phyloP scores from a whole-genome alignment of 2,888 invertebrate genomes.

The Protula sp. region DNA sequence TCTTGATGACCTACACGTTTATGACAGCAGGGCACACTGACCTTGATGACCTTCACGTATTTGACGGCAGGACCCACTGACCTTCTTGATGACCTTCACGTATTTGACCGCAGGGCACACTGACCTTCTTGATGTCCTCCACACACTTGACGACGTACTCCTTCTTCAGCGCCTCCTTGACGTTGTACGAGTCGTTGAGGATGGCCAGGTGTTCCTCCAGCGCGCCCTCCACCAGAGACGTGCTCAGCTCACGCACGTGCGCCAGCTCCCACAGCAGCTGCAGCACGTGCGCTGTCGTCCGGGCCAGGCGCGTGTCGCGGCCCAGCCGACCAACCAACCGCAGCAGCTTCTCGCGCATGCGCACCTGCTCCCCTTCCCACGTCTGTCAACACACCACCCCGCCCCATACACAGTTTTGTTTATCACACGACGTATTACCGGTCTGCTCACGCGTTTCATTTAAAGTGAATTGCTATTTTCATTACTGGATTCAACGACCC shows the following conservation, averaged over 20 bases:
- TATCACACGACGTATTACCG: too few relatives aligned
- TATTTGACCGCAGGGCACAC: too few relatives aligned
- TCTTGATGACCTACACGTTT: not conserved
- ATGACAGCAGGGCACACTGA: not conserved
- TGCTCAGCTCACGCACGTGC: constrained; percentile 52
- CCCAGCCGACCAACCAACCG: constrained; percentile 56
- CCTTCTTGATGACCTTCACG: constrained; percentile 56
- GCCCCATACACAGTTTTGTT: too few relatives aligned
- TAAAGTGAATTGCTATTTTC: too few relatives aligned
- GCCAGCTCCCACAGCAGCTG: constrained; percentile 57
- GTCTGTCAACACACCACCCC: too few relatives aligned
- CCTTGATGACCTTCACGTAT: too few relatives aligned
- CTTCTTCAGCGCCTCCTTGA: constrained; percentile 54
- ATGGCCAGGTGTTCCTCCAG: constrained; percentile 55
- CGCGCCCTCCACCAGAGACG: constrained; percentile 53
- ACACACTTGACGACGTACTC: constrained; percentile 56
- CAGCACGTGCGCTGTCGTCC: constrained; percentile 52
- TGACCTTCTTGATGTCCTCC: constrained; percentile 56
- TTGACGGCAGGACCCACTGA: too few relatives aligned
- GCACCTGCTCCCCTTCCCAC: constrained; percentile 54
- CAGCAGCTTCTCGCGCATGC: constrained; percentile 54
- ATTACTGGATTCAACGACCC: too few relatives aligned
- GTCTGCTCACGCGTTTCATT: too few relatives aligned
- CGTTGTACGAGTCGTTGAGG: constrained; percentile 52
- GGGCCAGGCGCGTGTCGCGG: constrained; percentile 52